Conservation (phyloP, 2,797 vertebrate species). For the Morus bassanus region DNA sequence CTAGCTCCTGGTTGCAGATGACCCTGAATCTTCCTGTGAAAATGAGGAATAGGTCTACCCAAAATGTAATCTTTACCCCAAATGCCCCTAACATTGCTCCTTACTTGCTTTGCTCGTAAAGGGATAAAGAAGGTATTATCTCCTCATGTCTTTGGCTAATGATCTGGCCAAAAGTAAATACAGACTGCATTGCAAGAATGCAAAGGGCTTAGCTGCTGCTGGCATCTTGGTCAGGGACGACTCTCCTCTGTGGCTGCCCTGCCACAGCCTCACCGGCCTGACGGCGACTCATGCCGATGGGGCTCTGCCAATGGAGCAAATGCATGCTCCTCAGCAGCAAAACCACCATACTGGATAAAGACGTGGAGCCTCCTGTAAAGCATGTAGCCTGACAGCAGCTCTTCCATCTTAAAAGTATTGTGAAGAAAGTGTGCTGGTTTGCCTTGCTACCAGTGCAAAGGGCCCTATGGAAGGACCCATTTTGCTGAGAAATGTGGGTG, state of each 20-base stretch:
- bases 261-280: rapidly evolving
- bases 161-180: neutral
- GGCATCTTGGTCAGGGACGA: neutral
- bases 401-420: neutral
- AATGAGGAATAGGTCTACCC: neutral
- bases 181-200: neutral
- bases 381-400: neutral
- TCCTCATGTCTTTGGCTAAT: neutral
- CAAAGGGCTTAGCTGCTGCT: neutral
- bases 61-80: neutral
- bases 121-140: neutral
- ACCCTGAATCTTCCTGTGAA: neutral
- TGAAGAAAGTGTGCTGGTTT: neutral
- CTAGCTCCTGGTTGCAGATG: neutral
- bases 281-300: rapidly evolving
- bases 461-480: rapidly evolving
- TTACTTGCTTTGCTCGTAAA: neutral
- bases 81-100: neutral
- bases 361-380: neutral
- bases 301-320: neutral
- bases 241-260: neutral
- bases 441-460: neutral
- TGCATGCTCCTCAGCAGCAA: neutral
- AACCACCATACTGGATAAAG: neutral
- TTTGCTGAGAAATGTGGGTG: neutral